Conservation (phyloP, 2,888 invertebrate species). For the Enchytraeus crypticus region DNA sequence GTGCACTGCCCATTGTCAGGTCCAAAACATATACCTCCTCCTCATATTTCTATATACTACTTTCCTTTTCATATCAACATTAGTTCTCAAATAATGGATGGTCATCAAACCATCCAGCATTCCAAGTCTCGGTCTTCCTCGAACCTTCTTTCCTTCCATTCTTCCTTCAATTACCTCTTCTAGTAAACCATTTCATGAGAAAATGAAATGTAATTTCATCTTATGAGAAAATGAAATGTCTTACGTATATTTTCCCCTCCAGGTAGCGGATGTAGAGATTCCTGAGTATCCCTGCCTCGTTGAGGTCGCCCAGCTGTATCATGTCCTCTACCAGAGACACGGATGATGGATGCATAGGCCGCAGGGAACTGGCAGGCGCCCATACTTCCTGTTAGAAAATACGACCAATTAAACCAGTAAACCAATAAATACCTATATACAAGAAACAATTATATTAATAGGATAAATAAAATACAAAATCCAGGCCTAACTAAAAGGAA, state of each 20-base stretch:
- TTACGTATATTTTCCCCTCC: conserved; percentile 97
- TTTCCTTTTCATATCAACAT: background rate
- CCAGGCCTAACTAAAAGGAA: too few species aligned
- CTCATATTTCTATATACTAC: too few species aligned
- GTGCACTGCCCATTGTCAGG: too few species aligned
- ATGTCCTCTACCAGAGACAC: conserved; percentile 98
- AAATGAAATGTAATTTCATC: too few species aligned
- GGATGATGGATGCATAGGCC: conserved; percentile 59
- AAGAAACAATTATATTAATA: too few species aligned
- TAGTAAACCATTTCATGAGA: too few species aligned
- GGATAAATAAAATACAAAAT: too few species aligned
- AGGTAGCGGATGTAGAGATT: conserved; percentile 95
- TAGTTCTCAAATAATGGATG: background rate
- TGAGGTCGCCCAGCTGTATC: conserved; percentile 96
- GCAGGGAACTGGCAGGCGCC: conserved; percentile 71
- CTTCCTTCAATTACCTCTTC: too few species aligned
- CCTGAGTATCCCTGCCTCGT: conserved; percentile 94
- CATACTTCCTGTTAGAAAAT: conserved; percentile 94
- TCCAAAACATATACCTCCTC: background rate
- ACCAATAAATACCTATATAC: background rate
- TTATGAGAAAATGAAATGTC: too few species aligned
- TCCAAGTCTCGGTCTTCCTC: too few species aligned
- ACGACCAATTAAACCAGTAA: background rate
- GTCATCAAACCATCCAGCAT: too few species aligned
- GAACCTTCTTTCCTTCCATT: too few species aligned